Evolutionary conservation across 2,113 vertebrate species (phyloP), one percentile per base, ranked within the genome.

Genomic region (Sapayoa aenigma): DNA sequence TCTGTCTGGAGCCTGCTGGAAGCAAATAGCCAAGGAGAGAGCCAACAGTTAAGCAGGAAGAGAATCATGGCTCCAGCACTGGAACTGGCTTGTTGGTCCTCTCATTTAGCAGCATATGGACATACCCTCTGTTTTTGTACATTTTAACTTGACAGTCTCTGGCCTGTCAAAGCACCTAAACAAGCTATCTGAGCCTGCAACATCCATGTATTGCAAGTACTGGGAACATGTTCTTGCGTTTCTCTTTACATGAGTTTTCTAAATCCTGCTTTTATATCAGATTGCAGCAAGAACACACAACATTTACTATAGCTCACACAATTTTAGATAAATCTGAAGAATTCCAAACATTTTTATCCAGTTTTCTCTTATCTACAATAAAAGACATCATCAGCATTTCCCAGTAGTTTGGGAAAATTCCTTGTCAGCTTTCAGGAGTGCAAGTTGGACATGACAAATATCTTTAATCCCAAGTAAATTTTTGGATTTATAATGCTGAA

Each of bases 1-100:
- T 96, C 94, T 94, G 92, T 95, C 86, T 95, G 86, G 42, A 95
- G 65, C 68, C 73, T 92, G 68, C 39, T 96, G 89, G 89, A 97
- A 96, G 94, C 47, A 93, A 87, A 94, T 35, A 89, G 73, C 55
- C 84, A 58, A 87, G 65, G 52, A 92, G 22, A 27, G 56, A 96
- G 86, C 72, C 95, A 97, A 93, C 56, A 87, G 76, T 93, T 81
- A 87, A 89, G 76, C 44, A 93, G 69, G 49, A 92, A 63, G 44
- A 94, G 80, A 90, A 75, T 65, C 72, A 81, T 27, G 76, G 73
- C 60, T 96, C 68, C 60, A 60, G 33, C 1, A 5, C 35, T 81
- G 68, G n/a, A 92, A 90, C 72, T 87, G 72, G 73, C 60, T 81
- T 84, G 27, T 75, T 0, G 0, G 27, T 81, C 47, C 77, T 87